Percentiles rank a stretch among this genome's conserved stretches.
Conservation (phyloP, 30 jellyfish, hydroid and myxozoan genomes). For the Aurelia aurita region DNA sequence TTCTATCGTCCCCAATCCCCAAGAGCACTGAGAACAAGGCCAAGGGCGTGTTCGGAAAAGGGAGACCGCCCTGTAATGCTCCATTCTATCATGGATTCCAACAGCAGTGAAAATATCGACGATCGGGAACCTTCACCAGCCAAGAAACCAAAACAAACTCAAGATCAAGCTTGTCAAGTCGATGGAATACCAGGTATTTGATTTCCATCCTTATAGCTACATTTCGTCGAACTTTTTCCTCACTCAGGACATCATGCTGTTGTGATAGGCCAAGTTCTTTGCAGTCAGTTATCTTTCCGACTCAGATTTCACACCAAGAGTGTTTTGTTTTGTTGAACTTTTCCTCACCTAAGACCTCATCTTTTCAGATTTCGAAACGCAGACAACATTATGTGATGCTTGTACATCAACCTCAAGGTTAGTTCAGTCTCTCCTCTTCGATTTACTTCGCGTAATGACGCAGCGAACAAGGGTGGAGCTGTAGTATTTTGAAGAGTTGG, state of each 20-base stretch:
- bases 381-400: slow-evolving; percentile 81
- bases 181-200: slow-evolving; percentile 74
- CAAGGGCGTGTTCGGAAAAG: slow-evolving; percentile 72
- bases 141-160: slow-evolving; percentile 62
- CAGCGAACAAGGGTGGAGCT: slow-evolving; percentile 64
- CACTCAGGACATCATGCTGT: background rate
- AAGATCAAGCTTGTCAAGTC: slow-evolving; percentile 89
- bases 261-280: slow-evolving; percentile 8
- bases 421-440: slow-evolving; percentile 14
- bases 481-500: slow-evolving; percentile 51
- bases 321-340: background rate
- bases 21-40: slow-evolving; percentile 4
- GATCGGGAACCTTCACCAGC: slow-evolving; percentile 52
- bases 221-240: background rate
- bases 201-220: background rate
- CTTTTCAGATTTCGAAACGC: slow-evolving; percentile 51
- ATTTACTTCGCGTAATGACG: slow-evolving; percentile 6
- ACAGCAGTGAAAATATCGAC: slow-evolving; percentile 7
- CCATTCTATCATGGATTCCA: slow-evolving; percentile 34
- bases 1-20: slow-evolving; percentile 73
- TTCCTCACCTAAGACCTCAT: background rate
- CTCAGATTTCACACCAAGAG: slow-evolving; percentile 12
- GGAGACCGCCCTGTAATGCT: slow-evolving; percentile 61
- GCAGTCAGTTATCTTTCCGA: background rate
- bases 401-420: slow-evolving; percentile 89